Base-by-base conservation (phyloP, 2,888 invertebrate genomes). In the Himalopsyche tibetana region DNA sequence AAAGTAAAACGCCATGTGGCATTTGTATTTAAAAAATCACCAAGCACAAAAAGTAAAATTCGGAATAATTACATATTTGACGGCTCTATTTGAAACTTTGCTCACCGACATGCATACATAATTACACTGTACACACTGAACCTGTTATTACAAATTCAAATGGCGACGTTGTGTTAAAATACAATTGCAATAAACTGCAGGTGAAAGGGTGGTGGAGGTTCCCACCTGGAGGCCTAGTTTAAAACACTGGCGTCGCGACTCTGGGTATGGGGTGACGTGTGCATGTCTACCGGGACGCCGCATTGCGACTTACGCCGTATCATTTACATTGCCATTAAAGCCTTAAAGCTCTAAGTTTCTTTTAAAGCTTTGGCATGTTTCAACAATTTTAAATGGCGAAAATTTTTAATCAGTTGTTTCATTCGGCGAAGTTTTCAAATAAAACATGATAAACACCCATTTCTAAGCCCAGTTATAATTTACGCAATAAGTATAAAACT, bases 251-350 rank as follows among this genome's bases (percentile, higher is more conserved):
- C 19, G 63, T 28, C 63, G 63, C 19, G 63, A 28, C 63, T 4
- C 63, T 63, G 2, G 63, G 63, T 63, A 63, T 63, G 63, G 63
- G 63, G 63, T 63, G 63, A 63, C 63, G 63, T 63, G 63, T 63
- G 63, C 63, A 63, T 63, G 63, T 63, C 63, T 63, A 19, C 63
- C 63, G 19, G 63, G 63, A 63, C 63, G 63, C 63, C 63, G 63
- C 63, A 63, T 63, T 63, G 63, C 63, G 63, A 63, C 63, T 63
- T 63, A 63, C 63, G 63, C 63, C 63, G 63, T 19, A 63, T 63
- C 63, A 63, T 63, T 63, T 63, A 63, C 63, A 63, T 63, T 63
- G 63, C 63, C 63, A 63, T 63, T 63, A 63, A 63, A 63, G 63
- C 63, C 28, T 63, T 63, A 63, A 63, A 63, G 63, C 63, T 63